A percentile compares a stretch with the other conserved stretches of the same genome.
Evolutionary conservation across 2,888 invertebrate genomes (phyloP).

Genomic region (Torymus tubicola): DNA sequence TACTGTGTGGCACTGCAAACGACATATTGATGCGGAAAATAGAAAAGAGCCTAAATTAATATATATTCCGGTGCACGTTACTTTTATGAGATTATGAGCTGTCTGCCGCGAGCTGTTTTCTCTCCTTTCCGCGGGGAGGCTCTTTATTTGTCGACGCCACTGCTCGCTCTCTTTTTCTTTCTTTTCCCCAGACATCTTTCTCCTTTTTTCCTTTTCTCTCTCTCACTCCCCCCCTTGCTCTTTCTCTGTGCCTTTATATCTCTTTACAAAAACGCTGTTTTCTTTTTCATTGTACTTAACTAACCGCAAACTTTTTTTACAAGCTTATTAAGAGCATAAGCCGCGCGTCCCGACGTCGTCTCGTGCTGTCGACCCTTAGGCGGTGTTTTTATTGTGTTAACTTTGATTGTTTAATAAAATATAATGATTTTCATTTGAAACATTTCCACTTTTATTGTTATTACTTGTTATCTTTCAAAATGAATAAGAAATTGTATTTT

Average conservation of each 20-base stretch:
- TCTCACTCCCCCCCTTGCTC: neutral
- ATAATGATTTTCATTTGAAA: neutral
- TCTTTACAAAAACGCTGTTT: conserved; percentile 17
- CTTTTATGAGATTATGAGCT: conserved; percentile 44
- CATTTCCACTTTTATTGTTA: too few species aligned
- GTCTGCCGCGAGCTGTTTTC: conserved; percentile 41
- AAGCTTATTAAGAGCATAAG: conserved; percentile 30
- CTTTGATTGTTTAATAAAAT: neutral
- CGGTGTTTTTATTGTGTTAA: neutral
- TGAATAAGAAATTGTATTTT: too few species aligned
- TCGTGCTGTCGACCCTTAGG: too few species aligned
- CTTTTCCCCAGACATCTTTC: neutral
- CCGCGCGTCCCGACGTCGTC: neutral
- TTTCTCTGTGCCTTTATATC: conserved; percentile 2
- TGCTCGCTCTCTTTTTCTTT: neutral
- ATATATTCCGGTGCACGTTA: conserved; percentile 30
- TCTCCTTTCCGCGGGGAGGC: neutral
- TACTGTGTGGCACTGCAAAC: neutral
- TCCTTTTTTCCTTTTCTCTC: neutral
- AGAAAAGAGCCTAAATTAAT: conserved; percentile 37
- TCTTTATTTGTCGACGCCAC: conserved; percentile 31
- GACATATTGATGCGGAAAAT: conserved; percentile 30
- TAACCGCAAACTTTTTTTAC: conserved; percentile 28
- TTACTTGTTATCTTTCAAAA: too few species aligned
- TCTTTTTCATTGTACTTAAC: conserved; percentile 4